phyloP scores from a whole-genome alignment of 2,888 invertebrate genomes.

The Automeris io region DNA sequence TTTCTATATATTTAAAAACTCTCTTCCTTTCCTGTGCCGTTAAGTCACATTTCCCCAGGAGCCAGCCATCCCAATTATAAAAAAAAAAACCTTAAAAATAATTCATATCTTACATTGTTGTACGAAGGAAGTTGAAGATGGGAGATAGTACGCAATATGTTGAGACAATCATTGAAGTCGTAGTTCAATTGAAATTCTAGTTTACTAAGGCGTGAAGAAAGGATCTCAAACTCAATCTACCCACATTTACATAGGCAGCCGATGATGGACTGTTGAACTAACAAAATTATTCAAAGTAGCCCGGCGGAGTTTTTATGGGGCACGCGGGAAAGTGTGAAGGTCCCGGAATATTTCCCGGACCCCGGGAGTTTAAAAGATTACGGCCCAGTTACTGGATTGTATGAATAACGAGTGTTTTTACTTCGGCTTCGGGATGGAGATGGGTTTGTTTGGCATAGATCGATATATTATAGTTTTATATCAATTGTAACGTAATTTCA shows the following conservation, averaged over 20 bases:
- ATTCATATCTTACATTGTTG: too few species aligned
- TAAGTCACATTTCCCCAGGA: too few species aligned
- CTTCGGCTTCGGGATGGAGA: slow-evolving; percentile 11
- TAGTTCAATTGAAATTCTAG: slow-evolving; percentile 11
- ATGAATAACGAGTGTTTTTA: slow-evolving; percentile 42
- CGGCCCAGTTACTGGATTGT: slow-evolving; percentile 27
- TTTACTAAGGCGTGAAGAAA: slow-evolving; percentile 11
- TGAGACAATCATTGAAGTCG: neutral
- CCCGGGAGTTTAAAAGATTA: slow-evolving; percentile 39
- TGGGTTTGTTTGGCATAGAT: neutral
- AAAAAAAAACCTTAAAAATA: too few species aligned
- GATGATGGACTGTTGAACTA: slow-evolving; percentile 56
- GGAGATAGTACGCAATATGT: too few species aligned
- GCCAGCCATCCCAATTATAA: too few species aligned
- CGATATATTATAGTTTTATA: neutral
- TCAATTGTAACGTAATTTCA: neutral
- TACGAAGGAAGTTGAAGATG: too few species aligned
- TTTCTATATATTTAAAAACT: too few species aligned
- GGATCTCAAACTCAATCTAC: slow-evolving; percentile 45
- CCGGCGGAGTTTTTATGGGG: slow-evolving; percentile 44
- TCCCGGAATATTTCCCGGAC: slow-evolving; percentile 15
- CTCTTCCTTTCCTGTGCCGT: too few species aligned
- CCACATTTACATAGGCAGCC: slow-evolving; percentile 60
- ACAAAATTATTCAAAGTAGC: slow-evolving; percentile 71
- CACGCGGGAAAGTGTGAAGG: slow-evolving; percentile 29